Base-by-base conservation (phyloP, 2,888 invertebrate species). In the Meteorus cinctellus region DNA sequence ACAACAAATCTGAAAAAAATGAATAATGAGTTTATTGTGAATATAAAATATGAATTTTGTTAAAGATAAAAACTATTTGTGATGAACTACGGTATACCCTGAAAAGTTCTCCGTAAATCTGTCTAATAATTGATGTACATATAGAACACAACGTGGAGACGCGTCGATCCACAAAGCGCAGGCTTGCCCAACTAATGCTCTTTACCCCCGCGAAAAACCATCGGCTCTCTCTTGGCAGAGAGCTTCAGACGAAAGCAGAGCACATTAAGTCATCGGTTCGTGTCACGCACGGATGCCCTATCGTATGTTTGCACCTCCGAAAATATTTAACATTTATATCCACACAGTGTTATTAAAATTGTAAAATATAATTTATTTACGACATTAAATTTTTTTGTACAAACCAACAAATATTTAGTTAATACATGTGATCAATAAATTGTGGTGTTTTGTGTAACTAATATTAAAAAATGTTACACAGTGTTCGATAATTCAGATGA, bases 121-220 rank as follows among this genome's bases (percentile, higher is more conserved):
- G 10, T 55, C 55, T 55, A 55, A 19, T 55, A 19, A 19, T 10
- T 55, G n/a, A 19, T 19, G 2, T n/a, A 19, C 19, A 55, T 19
- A 55, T 55, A 48, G 51, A 29, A 16, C 51, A 24, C 68, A n/a
- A 19, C 51, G 31, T 31, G 48, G 48, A 68, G 29, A 51, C 34
- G 29, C 41, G 66, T 16, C 62, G 16, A 72, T 77, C 67, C 51
- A n/a, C 74, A 79, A 76, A 74, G 79, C 81, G 81, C 81, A 79
- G 76, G 78, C 74, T 78, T 76, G 62, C 66, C 77, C 72, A 41
- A 63, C 72, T 72, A 73, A 77, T 79, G 77, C 76, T 72, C 73
- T 76, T 66, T 73, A 41, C 66, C 63, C 67, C 68, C 67, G 65
- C 78, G 78, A 79, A 81, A 81, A 83, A 81, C 77, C 79, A 67